Evolutionary conservation across 1,140 invertebrate species (phyloP).

Genomic region (Platyscapa corneri): DNA sequence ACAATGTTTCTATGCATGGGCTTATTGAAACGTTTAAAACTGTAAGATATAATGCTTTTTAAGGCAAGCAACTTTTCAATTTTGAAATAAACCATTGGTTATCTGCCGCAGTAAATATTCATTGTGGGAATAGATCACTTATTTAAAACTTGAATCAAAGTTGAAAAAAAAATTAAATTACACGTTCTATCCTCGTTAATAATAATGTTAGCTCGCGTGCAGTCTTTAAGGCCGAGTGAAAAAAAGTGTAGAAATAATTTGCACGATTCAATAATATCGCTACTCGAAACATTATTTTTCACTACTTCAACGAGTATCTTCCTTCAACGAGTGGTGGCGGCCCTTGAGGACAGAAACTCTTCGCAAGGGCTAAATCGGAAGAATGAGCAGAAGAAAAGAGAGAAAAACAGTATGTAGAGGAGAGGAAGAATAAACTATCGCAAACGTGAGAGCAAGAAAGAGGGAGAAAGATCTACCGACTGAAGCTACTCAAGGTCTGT

Average conservation of each 20-base stretch:
- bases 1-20: too few relatives aligned
- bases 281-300: background rate
- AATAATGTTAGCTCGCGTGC: too few relatives aligned
- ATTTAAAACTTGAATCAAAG: too few relatives aligned
- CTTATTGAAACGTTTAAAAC: too few relatives aligned
- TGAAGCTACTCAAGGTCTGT: slow-evolving; percentile 70
- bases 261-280: background rate
- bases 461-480: slow-evolving; percentile 50
- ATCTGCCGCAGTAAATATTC: too few relatives aligned
- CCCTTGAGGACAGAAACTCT: slow-evolving; percentile 7
- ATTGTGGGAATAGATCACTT: too few relatives aligned
- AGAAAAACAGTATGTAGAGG: slow-evolving; percentile 17
- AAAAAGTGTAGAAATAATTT: background rate
- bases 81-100: too few relatives aligned
- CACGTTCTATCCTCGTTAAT: too few relatives aligned
- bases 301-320: background rate
- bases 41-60: too few relatives aligned
- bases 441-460: slow-evolving; percentile 26
- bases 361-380: slow-evolving; percentile 48
- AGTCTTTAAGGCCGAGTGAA: background rate
- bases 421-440: slow-evolving; percentile 47
- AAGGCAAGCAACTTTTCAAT: too few relatives aligned
- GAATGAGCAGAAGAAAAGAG: slow-evolving; percentile 51
- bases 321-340: background rate
- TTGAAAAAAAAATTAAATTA: too few relatives aligned